Base-by-base conservation (phyloP, 2,113 vertebrate genomes). In the Falcunculus frontatus region DNA sequence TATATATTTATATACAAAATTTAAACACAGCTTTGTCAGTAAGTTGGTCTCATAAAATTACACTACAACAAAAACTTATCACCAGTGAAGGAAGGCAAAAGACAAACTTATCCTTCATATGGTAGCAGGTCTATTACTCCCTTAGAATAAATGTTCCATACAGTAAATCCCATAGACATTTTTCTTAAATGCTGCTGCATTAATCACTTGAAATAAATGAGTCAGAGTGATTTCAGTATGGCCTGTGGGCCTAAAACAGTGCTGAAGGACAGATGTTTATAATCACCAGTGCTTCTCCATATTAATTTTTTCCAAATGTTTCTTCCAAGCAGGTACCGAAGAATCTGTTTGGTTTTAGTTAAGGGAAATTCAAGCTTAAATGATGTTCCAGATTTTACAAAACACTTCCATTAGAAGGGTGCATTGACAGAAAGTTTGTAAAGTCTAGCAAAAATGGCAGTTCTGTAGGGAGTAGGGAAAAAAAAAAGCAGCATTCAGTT, bases 231-330 rank as follows among this genome's bases (percentile, higher is more conserved):
- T 73, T 96, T 90, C 57, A 82, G 50, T 84, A 89, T 14, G 17
- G 14, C 57, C 60, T 80, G 13, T 79, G n/a, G 39, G 7, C 20
- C 41, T 91, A 56, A 81, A 73, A 42, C 8, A 15, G 19, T 78
- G 22, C 16, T 79, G 35, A 65, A 83, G 25, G 72, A 95, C 90
- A 96, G 55, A 92, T 89, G 75, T 95, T 94, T 95, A 74, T 69
- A 83, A 93, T 90, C 46, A 84, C 3, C 10, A 70, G 19, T 57
- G 4, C 33, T 87, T 19, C 35, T 94, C 60, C 4, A 2, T 57
- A 53, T 21, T 82, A 70, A 55, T 87, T 83, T 84, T 73, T 76
- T 67, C 77, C 64, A 81, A 87, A 64, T 75, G 7, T 56, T 87
- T 96, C 49, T 89, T 63, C 77, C 52, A 84, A 75, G 49, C 19